phyloP scores from a whole-genome alignment of 2,797 vertebrate species.

The Morelia viridis region DNA sequence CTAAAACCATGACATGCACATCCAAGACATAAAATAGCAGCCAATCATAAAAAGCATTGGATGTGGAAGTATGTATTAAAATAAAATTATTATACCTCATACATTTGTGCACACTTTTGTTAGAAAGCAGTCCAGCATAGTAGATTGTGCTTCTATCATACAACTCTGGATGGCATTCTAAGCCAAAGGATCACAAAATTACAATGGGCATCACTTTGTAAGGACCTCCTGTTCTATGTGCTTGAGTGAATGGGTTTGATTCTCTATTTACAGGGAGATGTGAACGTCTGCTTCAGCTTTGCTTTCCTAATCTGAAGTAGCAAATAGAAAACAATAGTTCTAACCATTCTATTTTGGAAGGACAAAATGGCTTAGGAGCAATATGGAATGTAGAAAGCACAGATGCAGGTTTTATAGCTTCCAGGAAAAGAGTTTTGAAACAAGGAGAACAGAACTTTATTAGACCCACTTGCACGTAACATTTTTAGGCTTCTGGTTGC shows the following conservation, averaged over 20 bases:
- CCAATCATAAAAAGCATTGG: not conserved
- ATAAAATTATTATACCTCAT: not conserved
- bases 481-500: not conserved
- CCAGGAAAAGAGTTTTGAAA: not conserved
- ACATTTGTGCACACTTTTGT: not conserved
- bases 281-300: not conserved
- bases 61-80: not conserved
- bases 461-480: not conserved
- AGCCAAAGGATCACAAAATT: not conserved
- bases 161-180: not conserved
- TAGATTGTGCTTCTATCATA: not conserved
- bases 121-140: not conserved
- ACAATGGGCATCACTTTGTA: not conserved
- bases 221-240: not conserved
- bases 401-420: not conserved
- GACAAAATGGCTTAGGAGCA: not conserved
- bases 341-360: not conserved
- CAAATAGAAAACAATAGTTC: not conserved
- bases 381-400: not conserved
- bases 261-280: not conserved
- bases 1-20: not conserved
- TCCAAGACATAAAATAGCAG: not conserved
- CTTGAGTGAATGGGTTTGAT: not conserved
- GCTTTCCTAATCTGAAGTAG: not conserved
- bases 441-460: not conserved